phyloP scores from a whole-genome alignment of 2,113 vertebrate genomes.

The Seriola quinqueradiata region DNA sequence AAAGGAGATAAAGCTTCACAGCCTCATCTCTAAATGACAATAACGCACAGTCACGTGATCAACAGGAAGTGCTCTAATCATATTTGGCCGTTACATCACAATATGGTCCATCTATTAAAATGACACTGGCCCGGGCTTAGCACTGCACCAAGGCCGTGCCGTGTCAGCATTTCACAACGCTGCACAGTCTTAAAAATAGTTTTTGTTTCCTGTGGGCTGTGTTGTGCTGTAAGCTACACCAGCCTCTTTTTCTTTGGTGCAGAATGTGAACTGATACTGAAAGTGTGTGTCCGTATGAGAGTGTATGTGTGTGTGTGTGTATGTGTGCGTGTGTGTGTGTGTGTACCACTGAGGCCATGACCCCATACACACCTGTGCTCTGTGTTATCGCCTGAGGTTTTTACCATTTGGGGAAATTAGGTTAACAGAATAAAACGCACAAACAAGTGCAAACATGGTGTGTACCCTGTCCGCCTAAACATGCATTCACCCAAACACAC shows the following conservation, averaged over 20 bases:
- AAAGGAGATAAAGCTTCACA: conserved; percentile 48
- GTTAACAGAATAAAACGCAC: conserved; percentile 7
- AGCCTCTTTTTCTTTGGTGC: neutral
- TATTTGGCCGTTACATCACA: conserved; percentile 54
- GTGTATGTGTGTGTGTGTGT: conserved; percentile 9
- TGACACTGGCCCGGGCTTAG: conserved; percentile 46
- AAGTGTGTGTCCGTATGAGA: conserved; percentile 5
- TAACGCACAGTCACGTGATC: conserved; percentile 36
- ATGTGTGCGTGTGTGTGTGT: conserved; percentile 8
- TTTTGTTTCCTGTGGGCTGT: conserved; percentile 56
- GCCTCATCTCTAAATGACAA: conserved; percentile 22
- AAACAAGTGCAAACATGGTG: conserved; percentile 7
- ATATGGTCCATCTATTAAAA: conserved; percentile 32
- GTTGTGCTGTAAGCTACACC: conserved; percentile 30
- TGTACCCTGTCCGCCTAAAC: neutral
- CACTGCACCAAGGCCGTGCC: conserved; percentile 54
- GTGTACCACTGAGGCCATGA: neutral
- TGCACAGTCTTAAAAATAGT: conserved; percentile 62
- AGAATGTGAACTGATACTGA: conserved; percentile 18
- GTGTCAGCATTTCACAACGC: conserved; percentile 63
- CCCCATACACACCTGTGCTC: conserved; percentile 8
- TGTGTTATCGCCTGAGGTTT: conserved; percentile 19
- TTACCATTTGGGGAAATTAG: conserved; percentile 25
- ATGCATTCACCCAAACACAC: neutral
- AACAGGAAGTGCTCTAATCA: conserved; percentile 67